Conservation (phyloP, 1,140 invertebrate species). For the Aricia agestis region DNA sequence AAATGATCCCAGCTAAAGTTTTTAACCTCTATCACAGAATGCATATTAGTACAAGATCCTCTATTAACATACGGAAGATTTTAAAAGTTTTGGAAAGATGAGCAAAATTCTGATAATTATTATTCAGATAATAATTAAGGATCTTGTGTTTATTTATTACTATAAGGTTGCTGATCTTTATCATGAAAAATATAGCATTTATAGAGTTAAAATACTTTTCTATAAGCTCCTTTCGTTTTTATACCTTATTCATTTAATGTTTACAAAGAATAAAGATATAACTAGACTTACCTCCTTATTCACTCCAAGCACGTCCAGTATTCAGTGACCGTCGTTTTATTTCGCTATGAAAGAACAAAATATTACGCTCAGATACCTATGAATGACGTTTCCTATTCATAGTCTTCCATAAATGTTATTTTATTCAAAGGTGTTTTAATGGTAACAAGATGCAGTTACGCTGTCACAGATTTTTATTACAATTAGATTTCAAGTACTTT, state of each 20-base stretch:
- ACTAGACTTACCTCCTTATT: neutral
- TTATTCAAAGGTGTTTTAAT: neutral
- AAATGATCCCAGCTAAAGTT: no score
- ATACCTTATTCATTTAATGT: neutral
- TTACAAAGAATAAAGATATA: constrained; percentile 8
- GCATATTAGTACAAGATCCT: no score
- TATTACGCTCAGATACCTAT: constrained; percentile 5
- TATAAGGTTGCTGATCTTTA: no score
- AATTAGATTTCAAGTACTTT: neutral
- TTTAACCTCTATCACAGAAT: no score
- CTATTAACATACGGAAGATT: no score
- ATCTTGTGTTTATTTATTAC: no score
- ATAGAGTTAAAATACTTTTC: no score
- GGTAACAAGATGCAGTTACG: neutral
- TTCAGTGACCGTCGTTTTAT: constrained; percentile 16
- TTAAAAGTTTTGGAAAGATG: no score
- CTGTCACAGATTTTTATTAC: neutral
- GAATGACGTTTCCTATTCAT: constrained; percentile 16
- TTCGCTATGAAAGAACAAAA: constrained; percentile 12
- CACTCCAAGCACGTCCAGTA: constrained; percentile 14
- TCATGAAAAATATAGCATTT: no score
- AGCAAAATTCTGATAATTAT: no score
- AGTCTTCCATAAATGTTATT: constrained; percentile 1
- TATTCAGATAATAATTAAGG: no score
- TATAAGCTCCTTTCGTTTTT: no score